Evolutionary conservation across 2,113 vertebrate genomes (phyloP), one percentile per base, ranked within the genome.

Genomic region (Pedetes capensis): DNA sequence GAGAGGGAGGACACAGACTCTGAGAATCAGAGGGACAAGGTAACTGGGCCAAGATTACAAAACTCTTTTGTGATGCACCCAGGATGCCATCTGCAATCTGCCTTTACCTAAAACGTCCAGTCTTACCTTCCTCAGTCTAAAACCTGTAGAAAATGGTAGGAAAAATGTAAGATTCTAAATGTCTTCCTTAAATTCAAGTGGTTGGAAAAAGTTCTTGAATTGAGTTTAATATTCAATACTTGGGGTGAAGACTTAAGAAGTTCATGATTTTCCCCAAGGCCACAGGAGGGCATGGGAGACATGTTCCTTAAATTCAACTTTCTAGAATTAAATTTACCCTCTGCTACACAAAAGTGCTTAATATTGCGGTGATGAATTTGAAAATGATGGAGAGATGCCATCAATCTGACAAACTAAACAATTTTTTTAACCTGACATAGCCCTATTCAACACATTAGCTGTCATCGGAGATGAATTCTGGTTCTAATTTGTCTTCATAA

Each of bases 401-500:
- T 93, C 93, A 82, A 69, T 44, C 88, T 97, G 96, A 97, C 95
- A 96, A 93, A 95, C 96, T 96, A 97, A 97, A 97, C 81, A 96
- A 85, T 49, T 96, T 88, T 96, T 97, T 95, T 86, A 95, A 97
- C 85, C 96, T 97, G 95, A 93, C 93, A 92, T 94, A 76, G 63
- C 88, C 81, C 69, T 72, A 53, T 81, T 97, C 57, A 91, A 94
- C 96, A 96, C 95, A 84, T 96, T 92, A 96, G 90, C 96, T 97
- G 96, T 97, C 96, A 97, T 66, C 64, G 89, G 78, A 96, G 96
- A 91, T 91, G 96, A 96, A 97, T 92, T 96, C 89, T 96, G 92
- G 90, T 96, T 97, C 97, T 97, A 95, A 97, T 97, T 95, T 95
- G 79, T 97, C 97, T 97, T 96, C 96, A 97, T 96, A 97, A 97